Conservation (phyloP, 2,888 invertebrate genomes). For the Lasioglossum leucozonium region DNA sequence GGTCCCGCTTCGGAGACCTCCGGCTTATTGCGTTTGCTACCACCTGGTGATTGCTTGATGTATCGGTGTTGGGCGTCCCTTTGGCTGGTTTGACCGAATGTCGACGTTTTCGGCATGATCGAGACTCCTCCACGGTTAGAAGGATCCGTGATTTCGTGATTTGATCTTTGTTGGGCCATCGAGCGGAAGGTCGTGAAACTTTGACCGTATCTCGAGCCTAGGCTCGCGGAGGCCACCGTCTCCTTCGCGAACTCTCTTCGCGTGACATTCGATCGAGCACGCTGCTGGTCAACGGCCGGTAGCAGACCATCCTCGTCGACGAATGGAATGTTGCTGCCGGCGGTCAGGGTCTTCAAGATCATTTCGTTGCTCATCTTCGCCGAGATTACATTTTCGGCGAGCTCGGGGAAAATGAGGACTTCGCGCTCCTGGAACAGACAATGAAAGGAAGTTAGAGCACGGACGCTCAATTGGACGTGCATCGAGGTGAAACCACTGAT, state of each 20-base stretch:
- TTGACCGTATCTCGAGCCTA: slow-evolving; percentile 43
- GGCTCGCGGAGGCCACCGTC: background rate
- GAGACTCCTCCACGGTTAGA: background rate
- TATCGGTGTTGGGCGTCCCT: slow-evolving; percentile 50
- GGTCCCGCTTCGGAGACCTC: slow-evolving; percentile 31
- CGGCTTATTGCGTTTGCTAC: slow-evolving; percentile 31
- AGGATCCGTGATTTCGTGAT: slow-evolving; percentile 6
- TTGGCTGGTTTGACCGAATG: slow-evolving; percentile 38
- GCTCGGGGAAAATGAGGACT: no score
- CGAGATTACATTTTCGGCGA: slow-evolving; percentile 31
- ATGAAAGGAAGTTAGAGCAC: background rate
- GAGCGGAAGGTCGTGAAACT: slow-evolving; percentile 54
- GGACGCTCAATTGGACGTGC: background rate
- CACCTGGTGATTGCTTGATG: slow-evolving; percentile 41
- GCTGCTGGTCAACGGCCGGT: slow-evolving; percentile 40
- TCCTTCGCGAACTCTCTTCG: slow-evolving; percentile 48
- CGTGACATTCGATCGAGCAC: slow-evolving; percentile 46
- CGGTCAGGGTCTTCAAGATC: slow-evolving; percentile 61
- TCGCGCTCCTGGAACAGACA: slow-evolving; percentile 24
- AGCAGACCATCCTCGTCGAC: slow-evolving; percentile 71
- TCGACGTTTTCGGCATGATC: slow-evolving; percentile 20
- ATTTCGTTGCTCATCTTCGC: slow-evolving; percentile 71
- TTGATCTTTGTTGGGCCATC: slow-evolving; percentile 21
- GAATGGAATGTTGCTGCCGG: slow-evolving; percentile 71
- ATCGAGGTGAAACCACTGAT: no score